Conservation (phyloP, 2,888 invertebrate species). For the Agriotes lineatus region DNA sequence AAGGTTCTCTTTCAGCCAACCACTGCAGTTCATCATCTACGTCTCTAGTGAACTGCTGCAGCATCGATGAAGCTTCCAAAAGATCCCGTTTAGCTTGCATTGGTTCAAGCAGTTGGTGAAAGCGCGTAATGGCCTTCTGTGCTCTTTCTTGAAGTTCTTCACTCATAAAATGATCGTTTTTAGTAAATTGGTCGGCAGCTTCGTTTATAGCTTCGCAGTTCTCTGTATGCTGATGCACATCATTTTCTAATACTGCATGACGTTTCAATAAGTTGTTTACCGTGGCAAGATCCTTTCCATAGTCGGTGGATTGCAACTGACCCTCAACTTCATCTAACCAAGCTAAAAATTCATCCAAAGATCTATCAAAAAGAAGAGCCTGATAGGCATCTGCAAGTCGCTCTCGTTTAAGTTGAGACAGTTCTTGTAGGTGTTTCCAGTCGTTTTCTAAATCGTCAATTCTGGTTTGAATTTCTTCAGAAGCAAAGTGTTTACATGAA, state of each 20-base stretch:
- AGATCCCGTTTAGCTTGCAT: slow-evolving; percentile 92
- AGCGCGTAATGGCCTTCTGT: slow-evolving; percentile 73
- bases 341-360: slow-evolving; percentile 90
- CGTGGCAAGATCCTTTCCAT: slow-evolving; percentile 90
- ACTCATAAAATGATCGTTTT: slow-evolving; percentile 88
- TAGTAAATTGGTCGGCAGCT: slow-evolving; percentile 82
- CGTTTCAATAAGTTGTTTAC: slow-evolving; percentile 86
- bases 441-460: slow-evolving; percentile 87
- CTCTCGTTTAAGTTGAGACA: slow-evolving; percentile 86
- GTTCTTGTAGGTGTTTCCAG: slow-evolving; percentile 88
- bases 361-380: slow-evolving; percentile 88
- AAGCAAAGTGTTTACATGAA: slow-evolving; percentile 88
- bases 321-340: slow-evolving; percentile 94
- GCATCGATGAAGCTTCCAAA: slow-evolving; percentile 87
- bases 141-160: slow-evolving; percentile 86
- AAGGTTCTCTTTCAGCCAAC: slow-evolving; percentile 83
- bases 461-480: slow-evolving; percentile 84
- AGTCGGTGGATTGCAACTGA: slow-evolving; percentile 80
- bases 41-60: slow-evolving; percentile 92
- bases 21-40: slow-evolving; percentile 94
- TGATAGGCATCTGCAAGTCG: slow-evolving; percentile 92
- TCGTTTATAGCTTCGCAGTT: slow-evolving; percentile 84
- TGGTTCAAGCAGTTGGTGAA: slow-evolving; percentile 81
- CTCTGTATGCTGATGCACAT: slow-evolving; percentile 86
- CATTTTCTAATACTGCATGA: slow-evolving; percentile 86